Percentiles rank a stretch among this genome's conserved stretches.
These are phyloP conservation scores for Diabrotica undecimpunctata DNA, from an alignment of 1,140 invertebrate species.

Conservation along the genomic window DNA sequence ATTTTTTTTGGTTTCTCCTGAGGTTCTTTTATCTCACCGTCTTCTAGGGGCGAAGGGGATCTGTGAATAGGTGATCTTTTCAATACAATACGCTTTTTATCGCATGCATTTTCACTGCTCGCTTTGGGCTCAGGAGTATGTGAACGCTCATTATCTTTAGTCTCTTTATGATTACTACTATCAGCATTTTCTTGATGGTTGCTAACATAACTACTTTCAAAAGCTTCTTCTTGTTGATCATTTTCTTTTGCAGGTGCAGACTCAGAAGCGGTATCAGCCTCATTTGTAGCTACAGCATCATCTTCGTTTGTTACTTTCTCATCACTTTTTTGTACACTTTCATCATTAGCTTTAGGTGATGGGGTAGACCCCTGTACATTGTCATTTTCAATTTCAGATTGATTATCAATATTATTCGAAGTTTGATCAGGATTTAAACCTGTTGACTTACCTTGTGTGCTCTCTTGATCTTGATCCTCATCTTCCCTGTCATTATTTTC, in stretches of 20 bases:
- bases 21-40: conserved; percentile 5
- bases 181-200: conserved; percentile 4
- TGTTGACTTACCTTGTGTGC: conserved; percentile 46
- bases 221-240: conserved; percentile 5
- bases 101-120: neutral
- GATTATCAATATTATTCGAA: conserved; percentile 32
- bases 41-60: conserved; percentile 8
- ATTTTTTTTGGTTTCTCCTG: conserved; percentile 19
- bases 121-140: conserved; percentile 3
- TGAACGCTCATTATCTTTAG: neutral
- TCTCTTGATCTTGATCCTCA: conserved; percentile 30
- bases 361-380: conserved; percentile 44
- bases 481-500: conserved; percentile 34
- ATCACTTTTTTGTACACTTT: conserved; percentile 7
- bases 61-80: conserved; percentile 3
- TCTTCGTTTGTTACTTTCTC: conserved; percentile 20
- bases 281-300: conserved; percentile 20
- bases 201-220: conserved; percentile 13
- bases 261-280: neutral
- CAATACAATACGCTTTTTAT: conserved; percentile 10
- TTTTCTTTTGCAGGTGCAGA: neutral
- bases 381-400: conserved; percentile 40
- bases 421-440: conserved; percentile 44
- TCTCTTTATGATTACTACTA: neutral
- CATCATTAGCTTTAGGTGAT: conserved; percentile 37